Percentiles rank a stretch among this genome's conserved stretches.
These are phyloP conservation scores for Rhinolophus sinicus DNA, from an alignment of 2,113 vertebrate species.

Conservation along the genomic window DNA sequence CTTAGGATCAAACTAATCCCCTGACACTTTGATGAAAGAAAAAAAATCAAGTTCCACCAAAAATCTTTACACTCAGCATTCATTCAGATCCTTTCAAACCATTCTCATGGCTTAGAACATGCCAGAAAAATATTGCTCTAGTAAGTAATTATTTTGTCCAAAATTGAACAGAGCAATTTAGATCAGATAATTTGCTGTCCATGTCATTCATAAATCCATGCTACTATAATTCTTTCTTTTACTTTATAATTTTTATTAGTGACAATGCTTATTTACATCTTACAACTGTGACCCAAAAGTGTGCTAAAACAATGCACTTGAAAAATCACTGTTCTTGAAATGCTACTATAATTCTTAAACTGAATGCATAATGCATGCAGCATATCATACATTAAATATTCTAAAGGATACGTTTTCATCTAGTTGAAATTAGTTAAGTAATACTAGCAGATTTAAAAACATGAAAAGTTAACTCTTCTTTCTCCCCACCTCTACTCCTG, in stretches of 20 bases:
- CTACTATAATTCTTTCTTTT: conserved; percentile 47
- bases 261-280: conserved; percentile 1
- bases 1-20: neutral
- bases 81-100: conserved; percentile 33
- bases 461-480: conserved; percentile 44
- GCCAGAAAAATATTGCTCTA: conserved; percentile 33
- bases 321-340: conserved; percentile 37
- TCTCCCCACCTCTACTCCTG: neutral
- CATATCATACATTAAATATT: conserved; percentile 29
- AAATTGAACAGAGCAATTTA: conserved; percentile 49
- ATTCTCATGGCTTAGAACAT: neutral
- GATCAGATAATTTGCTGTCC: conserved; percentile 59
- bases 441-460: neutral
- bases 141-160: conserved; percentile 37
- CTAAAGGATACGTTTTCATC: conserved; percentile 43
- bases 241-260: conserved; percentile 38
- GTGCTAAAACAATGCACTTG: neutral
- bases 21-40: neutral
- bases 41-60: conserved; percentile 41
- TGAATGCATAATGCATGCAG: conserved; percentile 55
- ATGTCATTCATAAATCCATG: conserved; percentile 61
- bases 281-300: neutral
- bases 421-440: conserved; percentile 38
- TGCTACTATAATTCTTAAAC: neutral
- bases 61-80: conserved; percentile 43